Base-by-base conservation (phyloP, 2,113 vertebrate genomes). In the Oryzias javanicus region DNA sequence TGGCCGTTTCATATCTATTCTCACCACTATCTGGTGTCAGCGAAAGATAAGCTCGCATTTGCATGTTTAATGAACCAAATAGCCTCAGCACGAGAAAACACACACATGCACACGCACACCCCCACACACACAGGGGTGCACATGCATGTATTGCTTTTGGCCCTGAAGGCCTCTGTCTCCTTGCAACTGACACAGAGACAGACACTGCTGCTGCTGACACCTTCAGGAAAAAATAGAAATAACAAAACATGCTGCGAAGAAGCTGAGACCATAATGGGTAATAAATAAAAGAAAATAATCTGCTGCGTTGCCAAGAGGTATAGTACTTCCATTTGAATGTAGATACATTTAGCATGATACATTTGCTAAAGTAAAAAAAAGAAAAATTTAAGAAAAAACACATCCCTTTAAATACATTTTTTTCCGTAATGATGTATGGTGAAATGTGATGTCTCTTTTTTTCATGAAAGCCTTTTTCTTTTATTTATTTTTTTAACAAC, bases 31-130 rank as follows among this genome's bases (percentile, higher is more conserved):
- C 89, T 92, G 88, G 81, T 93, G 89, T 83, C 90, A 87, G 78
- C 80, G 90, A 81, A 86, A 91, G 90, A 93, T 93, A 92, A 93
- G 89, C 86, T 85, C 70, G 67, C 65, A 91, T 92, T 90, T 93
- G 87, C 92, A 93, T 92, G 88, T 89, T 90, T 91, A 93, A 92
- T 91, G 84, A 92, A 70, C 52, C 78, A 88, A 84, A 79, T 62
- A 76, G 65, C 70, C 61, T 18, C 13, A 74, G 69, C 64, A 74
- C 79, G 64, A 74, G 77, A 77, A 90, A 72, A 64, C 52, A 63
- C 62, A 68, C 75, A 81, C 25, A 68, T 71, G 63, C 65, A 75
- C 59, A 72, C 17, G 51, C 49, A 62, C 22, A 22, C 22, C 2
- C 22, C 2, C 22, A 22, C 22, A 22, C 22, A 22, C 22, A 22